Base-by-base conservation (phyloP, 2,797 vertebrate species). In the Macroramphosus scolopax region DNA sequence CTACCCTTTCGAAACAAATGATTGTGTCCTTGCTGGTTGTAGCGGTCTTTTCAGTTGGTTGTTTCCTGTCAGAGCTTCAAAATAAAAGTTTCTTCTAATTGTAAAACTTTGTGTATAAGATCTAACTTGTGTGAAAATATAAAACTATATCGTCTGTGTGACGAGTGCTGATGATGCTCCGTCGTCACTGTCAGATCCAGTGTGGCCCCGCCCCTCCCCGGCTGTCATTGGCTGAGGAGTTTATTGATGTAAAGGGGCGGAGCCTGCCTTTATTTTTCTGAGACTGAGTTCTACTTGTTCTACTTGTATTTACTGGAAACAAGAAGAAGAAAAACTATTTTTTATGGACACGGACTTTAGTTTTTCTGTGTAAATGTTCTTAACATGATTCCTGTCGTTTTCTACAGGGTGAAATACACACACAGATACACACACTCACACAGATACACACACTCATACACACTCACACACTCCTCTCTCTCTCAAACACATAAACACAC, bases 191-290 rank as follows among this genome's bases (percentile, higher is more conserved):
- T 82, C 75, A 69, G 56, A 81, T 62, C 34, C 55, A 29, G 63
- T 54, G 25, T 69, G 75, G 79, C 70, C 61, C 74, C 62, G 82
- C 86, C 87, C 68, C 80, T 84, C 84, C 82, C 74, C 43, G 6
- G 71, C 77, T 52, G 32, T 72, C 63, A 78, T 71, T 72, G 60
- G 49, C 37, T 11, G 66, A 46, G 85, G 84, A 74, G 68, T 89
- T 90, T 89, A 89, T 89, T 90, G 85, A 85, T 69, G 63, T 75
- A 71, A 84, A 66, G 80, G 82, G 88, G 81, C 26, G 63, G 68
- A 83, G 77, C 62, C 67, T 77, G 73, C 70, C 40, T 86, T 84
- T 86, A 84, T 89, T 89, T 89, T 88, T 89, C 59, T 73, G 80
- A 86, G 68, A 48, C 51, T 16, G 71, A 75, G 64, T 53, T 81